These are phyloP conservation scores for Micronisus gabar DNA, from an alignment of 2,113 vertebrate species.

Conservation along the genomic window DNA sequence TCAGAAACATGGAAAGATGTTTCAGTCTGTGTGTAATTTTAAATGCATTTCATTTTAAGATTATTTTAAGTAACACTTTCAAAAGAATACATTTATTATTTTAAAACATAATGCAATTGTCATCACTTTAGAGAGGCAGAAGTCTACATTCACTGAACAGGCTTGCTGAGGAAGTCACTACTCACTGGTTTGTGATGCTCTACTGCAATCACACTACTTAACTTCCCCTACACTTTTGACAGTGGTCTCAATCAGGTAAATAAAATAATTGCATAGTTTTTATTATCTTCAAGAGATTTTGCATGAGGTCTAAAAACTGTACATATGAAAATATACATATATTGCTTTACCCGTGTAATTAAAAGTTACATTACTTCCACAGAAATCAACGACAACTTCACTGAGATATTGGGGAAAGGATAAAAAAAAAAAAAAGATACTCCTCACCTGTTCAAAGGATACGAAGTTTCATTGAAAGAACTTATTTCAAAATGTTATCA, in stretches of 20 bases:
- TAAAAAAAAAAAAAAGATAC: not conserved
- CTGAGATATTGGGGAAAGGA: not conserved
- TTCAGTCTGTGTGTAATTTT: not conserved
- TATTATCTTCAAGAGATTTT: not conserved
- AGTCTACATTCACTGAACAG: not conserved
- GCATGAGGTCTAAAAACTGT: not conserved
- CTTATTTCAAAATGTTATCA: not conserved
- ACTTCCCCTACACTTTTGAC: not conserved
- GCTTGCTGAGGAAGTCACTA: not conserved
- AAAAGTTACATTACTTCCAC: not conserved
- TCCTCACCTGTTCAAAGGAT: not conserved
- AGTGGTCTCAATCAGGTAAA: not conserved
- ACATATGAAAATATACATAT: not conserved
- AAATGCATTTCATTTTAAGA: not conserved
- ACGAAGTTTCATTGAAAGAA: not conserved
- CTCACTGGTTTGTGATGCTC: not conserved
- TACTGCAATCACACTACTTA: not conserved
- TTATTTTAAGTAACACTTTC: not conserved
- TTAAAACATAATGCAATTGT: not conserved
- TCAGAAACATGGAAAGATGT: not conserved
- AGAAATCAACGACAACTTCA: not conserved
- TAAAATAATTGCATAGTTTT: not conserved
- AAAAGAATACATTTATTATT: not conserved
- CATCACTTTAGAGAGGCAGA: not conserved
- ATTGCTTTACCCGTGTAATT: not conserved